Conservation (phyloP, 2,797 vertebrate species). For the Parauchenoglanis ngamensis region DNA sequence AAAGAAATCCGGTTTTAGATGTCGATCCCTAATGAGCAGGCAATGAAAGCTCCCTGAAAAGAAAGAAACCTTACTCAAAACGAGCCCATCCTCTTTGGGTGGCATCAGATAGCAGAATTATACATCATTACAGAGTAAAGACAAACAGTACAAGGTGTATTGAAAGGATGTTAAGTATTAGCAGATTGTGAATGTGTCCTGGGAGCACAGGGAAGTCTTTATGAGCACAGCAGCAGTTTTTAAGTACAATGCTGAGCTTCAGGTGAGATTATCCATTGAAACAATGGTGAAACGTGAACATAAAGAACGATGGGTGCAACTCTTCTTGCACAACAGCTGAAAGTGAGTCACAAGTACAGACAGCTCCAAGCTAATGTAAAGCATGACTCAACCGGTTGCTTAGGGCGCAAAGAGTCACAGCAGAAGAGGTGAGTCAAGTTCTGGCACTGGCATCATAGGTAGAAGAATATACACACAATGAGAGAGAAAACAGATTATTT, state of each 20-base stretch:
- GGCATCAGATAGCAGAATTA: neutral
- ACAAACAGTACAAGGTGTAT: neutral
- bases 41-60: neutral
- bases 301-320: no score
- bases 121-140: neutral
- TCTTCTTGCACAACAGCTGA: neutral
- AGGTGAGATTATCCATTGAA: neutral
- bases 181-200: neutral
- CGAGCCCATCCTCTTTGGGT: neutral
- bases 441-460: neutral
- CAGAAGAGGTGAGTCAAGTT: slow-evolving; percentile 4
- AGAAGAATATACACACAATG: neutral
- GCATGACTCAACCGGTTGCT: neutral
- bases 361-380: slow-evolving; percentile 6
- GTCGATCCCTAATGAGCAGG: neutral
- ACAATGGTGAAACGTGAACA: neutral
- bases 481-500: slow-evolving; percentile 7
- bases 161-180: neutral
- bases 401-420: neutral
- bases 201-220: neutral
- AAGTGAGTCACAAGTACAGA: slow-evolving; percentile 11
- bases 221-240: neutral
- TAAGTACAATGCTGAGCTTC: neutral
- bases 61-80: neutral
- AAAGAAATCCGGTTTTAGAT: no score